Conservation (phyloP, 2,888 invertebrate genomes). For the Synergus itoensis region DNA sequence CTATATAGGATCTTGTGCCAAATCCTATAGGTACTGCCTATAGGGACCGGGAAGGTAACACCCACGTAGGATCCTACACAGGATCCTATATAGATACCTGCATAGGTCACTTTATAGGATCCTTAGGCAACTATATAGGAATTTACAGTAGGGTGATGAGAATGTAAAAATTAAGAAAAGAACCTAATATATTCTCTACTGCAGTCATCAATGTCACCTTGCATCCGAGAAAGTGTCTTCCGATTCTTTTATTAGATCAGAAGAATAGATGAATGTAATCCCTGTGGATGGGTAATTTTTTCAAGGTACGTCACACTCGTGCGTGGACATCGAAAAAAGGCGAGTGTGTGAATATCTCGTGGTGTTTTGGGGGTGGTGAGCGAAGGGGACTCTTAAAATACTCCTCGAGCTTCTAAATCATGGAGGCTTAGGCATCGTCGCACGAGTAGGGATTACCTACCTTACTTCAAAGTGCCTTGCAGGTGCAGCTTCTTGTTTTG, state of each 20-base stretch:
- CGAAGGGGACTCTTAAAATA: constrained; percentile 77
- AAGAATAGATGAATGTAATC: constrained; percentile 38
- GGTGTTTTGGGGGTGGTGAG: constrained; percentile 63
- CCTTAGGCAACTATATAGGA: no score
- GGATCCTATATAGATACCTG: no score
- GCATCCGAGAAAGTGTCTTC: neutral
- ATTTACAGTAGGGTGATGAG: no score
- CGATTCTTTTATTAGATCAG: neutral
- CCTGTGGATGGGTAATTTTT: constrained; percentile 33
- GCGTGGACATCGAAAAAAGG: constrained; percentile 28
- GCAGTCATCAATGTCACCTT: neutral
- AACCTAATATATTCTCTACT: neutral
- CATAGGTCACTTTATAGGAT: no score
- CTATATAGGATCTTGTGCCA: no score
- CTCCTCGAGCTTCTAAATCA: constrained; percentile 77
- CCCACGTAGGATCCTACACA: no score
- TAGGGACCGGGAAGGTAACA: no score
- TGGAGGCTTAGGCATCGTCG: constrained; percentile 76
- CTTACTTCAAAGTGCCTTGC: constrained; percentile 77
- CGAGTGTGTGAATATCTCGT: constrained; percentile 30
- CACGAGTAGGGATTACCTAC: constrained; percentile 76
- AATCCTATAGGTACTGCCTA: no score
- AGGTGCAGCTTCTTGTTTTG: constrained; percentile 74
- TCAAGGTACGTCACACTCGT: constrained; percentile 26
- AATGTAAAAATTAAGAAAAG: neutral